Evolutionary conservation across 2,888 invertebrate species (phyloP), one percentile per base, ranked within the genome.

Genomic region (Chrysolina americana): DNA sequence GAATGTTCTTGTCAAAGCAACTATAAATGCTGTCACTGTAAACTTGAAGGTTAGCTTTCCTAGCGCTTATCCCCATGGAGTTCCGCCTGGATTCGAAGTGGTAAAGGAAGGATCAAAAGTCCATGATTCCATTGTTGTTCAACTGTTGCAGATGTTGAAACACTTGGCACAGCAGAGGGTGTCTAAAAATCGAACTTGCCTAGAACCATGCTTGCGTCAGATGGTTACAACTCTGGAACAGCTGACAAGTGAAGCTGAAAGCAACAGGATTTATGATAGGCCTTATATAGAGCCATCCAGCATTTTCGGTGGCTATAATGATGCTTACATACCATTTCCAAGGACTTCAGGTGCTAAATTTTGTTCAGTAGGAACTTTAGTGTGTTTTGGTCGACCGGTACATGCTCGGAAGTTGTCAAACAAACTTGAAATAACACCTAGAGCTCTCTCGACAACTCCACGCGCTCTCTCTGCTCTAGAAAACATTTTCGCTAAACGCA

Each of bases 271-370:
- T 1, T 83, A 81, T 65, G 83, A 83, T 36, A 71, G 81, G 53
- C 81, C 81, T 6, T 84, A 82, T 75, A 76, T 80, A 9, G 82
- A 84, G 72, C 79, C 83, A 23, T 70, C 79, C 47, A 82, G 81
- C 73, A 81, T 87, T 6, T 88, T 88, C 75, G 87, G 88, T n/a
- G 87, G 88, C 48, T 89, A 87, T 77, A 89, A 89, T 76, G 96
- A 96, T 84, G 93, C 95, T 9, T 95, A 95, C 85, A 95, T 98
- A 80, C 98, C 98, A 0, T 98, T 97, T 87, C 98, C 98, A 0
- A 91, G 96, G 70, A 98, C 98, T 0, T 97, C 96, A 11, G 98
- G 98, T 0, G 98, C 97, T 0, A 94, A 95, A 83, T 98, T 98
- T 90, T 96, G 96, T 87, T 94, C 95, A 36, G 94, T 95, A 23